These are phyloP conservation scores for Morus bassanus DNA, from an alignment of 2,797 vertebrate genomes.

Conservation along the genomic window DNA sequence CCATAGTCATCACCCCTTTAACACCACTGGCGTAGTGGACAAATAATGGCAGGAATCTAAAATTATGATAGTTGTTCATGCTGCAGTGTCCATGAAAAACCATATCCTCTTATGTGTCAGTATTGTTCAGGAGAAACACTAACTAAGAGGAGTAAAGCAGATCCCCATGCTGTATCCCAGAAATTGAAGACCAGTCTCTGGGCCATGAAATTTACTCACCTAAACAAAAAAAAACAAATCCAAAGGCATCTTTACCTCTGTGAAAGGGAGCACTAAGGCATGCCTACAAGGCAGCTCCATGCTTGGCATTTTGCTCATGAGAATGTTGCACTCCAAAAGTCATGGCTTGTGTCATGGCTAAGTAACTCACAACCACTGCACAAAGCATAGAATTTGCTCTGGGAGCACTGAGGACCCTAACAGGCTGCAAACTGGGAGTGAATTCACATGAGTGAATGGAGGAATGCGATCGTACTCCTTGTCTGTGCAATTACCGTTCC, in stretches of 20 bases:
- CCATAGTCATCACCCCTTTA: not conserved
- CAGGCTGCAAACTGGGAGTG: not conserved
- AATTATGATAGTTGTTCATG: not conserved
- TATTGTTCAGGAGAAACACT: not conserved
- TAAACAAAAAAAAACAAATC: not conserved
- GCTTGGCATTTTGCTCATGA: not conserved
- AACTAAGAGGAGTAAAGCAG: not conserved
- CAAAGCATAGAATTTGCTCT: not conserved
- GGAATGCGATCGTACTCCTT: not conserved
- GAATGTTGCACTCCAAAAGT: not conserved
- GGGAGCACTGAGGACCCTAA: not conserved
- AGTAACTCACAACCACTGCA: not conserved
- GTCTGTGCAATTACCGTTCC: not conserved
- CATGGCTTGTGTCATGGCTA: not conserved
- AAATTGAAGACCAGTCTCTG: not conserved
- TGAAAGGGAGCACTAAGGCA: not conserved
- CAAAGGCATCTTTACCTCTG: not conserved
- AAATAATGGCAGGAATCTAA: not conserved
- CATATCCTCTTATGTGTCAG: not conserved
- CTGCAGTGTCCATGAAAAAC: not conserved
- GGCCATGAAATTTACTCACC: not conserved
- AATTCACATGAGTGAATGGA: not conserved
- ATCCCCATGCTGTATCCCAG: not conserved
- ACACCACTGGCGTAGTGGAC: not conserved
- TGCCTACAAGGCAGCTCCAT: not conserved